Conservation (phyloP, 2,888 invertebrate species). For the Pammene fasciana region DNA sequence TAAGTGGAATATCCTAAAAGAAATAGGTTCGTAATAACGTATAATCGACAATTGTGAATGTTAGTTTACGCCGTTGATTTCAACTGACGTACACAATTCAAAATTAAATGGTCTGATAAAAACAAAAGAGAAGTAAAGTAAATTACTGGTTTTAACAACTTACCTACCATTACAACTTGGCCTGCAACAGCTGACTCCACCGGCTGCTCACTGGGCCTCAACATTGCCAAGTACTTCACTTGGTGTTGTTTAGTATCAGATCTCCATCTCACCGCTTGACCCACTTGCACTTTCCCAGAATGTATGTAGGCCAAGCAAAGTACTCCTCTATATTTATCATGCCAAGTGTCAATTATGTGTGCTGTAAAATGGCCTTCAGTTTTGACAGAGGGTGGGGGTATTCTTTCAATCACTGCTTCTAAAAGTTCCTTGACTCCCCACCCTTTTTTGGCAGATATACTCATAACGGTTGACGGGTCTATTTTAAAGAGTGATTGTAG, state of each 20-base stretch:
- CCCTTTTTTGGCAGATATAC: slow-evolving; percentile 96
- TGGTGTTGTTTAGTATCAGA: slow-evolving; percentile 89
- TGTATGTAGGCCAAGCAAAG: slow-evolving; percentile 90
- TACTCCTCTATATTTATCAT: slow-evolving; percentile 93
- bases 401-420: slow-evolving; percentile 88
- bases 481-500: slow-evolving; percentile 92
- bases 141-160: slow-evolving; percentile 47
- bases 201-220: slow-evolving; percentile 89
- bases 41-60: no score
- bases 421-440: slow-evolving; percentile 91
- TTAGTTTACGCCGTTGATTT: no score
- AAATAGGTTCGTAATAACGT: no score
- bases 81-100: no score
- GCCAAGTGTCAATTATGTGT: slow-evolving; percentile 97
- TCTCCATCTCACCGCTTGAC: slow-evolving; percentile 89
- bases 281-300: slow-evolving; percentile 88
- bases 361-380: slow-evolving; percentile 87
- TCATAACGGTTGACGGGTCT: slow-evolving; percentile 87
- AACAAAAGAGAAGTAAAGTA: not conserved
- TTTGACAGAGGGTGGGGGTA: slow-evolving; percentile 88
- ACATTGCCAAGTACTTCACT: slow-evolving; percentile 90
- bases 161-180: slow-evolving; percentile 94
- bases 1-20: no score
- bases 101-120: no score
- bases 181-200: slow-evolving; percentile 90